A percentile compares a stretch with the other conserved stretches of the same genome.
Conservation (phyloP, 2,113 vertebrate genomes). For the Epinephelus fuscoguttatus region DNA sequence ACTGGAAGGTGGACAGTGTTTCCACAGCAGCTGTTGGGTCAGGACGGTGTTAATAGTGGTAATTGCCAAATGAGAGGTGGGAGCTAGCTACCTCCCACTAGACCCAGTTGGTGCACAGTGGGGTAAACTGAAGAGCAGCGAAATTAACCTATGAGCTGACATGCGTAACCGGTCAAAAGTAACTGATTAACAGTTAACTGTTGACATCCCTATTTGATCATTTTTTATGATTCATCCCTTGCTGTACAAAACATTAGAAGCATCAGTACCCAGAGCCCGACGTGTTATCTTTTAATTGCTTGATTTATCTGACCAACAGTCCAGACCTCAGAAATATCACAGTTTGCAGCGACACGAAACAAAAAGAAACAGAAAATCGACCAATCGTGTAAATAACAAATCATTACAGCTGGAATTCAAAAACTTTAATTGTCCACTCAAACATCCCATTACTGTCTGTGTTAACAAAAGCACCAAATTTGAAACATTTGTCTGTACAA, state of each 20-base stretch:
- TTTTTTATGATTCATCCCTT: neutral
- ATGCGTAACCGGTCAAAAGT: no score
- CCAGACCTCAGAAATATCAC: slow-evolving; percentile 5
- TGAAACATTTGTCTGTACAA: slow-evolving; percentile 47
- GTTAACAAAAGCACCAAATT: slow-evolving; percentile 46
- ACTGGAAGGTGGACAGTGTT: no score
- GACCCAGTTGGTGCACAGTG: no score
- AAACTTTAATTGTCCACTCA: slow-evolving; percentile 26
- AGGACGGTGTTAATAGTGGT: no score
- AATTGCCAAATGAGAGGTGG: no score
- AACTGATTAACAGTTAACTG: no score
- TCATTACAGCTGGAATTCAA: neutral
- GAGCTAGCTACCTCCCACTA: no score
- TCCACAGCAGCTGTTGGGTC: no score
- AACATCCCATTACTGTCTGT: neutral
- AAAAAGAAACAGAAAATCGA: neutral
- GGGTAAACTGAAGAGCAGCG: no score
- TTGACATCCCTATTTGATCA: neutral
- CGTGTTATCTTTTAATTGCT: neutral
- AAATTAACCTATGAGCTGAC: no score
- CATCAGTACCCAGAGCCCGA: neutral
- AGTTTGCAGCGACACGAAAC: neutral
- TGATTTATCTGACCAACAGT: slow-evolving; percentile 14
- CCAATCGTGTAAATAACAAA: neutral
- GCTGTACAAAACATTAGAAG: neutral